phyloP scores from a whole-genome alignment of 2,888 invertebrate genomes.

The Rotaria sp. region DNA sequence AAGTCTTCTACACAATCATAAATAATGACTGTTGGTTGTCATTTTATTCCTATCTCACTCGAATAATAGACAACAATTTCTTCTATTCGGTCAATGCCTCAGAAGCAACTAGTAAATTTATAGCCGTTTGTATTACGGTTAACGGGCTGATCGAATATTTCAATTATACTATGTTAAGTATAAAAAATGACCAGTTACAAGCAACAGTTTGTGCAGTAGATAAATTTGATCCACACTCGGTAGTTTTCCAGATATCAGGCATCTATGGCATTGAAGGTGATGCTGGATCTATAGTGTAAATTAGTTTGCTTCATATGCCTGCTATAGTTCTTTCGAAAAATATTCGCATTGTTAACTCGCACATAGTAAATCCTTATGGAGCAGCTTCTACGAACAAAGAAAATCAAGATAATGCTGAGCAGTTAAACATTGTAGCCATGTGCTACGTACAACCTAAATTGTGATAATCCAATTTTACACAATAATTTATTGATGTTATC shows the following conservation, averaged over 20 bases:
- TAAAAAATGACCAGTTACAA: background rate
- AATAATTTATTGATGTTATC: background rate
- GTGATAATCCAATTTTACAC: background rate
- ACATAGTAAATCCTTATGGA: background rate
- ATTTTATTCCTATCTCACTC: too few relatives aligned
- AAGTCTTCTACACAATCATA: too few relatives aligned
- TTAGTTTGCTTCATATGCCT: background rate
- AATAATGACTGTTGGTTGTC: too few relatives aligned
- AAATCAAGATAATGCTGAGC: background rate
- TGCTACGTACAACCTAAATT: background rate
- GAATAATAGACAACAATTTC: background rate
- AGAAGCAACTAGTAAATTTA: background rate
- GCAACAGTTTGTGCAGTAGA: background rate
- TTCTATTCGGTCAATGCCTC: background rate
- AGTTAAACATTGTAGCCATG: background rate
- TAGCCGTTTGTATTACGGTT: background rate
- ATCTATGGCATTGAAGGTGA: background rate
- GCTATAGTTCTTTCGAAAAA: too few relatives aligned
- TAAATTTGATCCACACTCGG: background rate
- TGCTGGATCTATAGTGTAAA: background rate
- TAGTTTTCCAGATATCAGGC: background rate
- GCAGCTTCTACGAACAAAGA: background rate
- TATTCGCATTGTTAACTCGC: background rate
- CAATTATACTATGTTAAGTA: background rate
- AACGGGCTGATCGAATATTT: background rate